Percentiles rank a stretch among this genome's conserved stretches.
Evolutionary conservation across 2,797 vertebrate genomes (phyloP).

Genomic region (Urosaurus nigricauda): DNA sequence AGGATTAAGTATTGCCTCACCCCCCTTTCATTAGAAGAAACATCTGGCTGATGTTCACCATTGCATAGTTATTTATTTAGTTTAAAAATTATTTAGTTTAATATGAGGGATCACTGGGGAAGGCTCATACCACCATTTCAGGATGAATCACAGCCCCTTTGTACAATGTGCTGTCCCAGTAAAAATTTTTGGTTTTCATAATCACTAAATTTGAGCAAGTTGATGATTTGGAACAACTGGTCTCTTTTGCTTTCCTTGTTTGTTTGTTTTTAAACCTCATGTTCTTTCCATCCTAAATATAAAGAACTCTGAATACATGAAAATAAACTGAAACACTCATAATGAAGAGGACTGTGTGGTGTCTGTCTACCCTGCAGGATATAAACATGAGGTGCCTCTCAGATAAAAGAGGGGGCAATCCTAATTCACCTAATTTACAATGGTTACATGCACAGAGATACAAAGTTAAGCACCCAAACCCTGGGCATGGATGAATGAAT

Average conservation of each 20-base stretch:
- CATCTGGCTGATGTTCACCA: neutral
- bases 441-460: neutral
- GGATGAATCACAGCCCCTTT: no score
- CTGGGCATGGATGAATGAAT: no score
- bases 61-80: neutral
- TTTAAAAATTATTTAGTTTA: constrained; percentile 7
- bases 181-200: neutral
- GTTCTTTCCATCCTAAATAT: neutral
- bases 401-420: neutral
- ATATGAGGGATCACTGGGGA: no score
- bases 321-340: neutral
- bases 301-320: neutral
- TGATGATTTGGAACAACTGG: neutral
- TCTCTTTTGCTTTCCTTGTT: neutral
- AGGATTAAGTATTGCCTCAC: neutral
- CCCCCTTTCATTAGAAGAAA: neutral
- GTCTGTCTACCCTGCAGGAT: neutral
- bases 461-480: neutral
- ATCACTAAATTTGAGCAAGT: neutral
- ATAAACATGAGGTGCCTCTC: neutral
- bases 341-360: neutral
- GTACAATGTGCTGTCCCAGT: no score
- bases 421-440: neutral
- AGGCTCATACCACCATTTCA: no score
- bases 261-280: neutral